A percentile compares a stretch with the other conserved stretches of the same genome.
Evolutionary conservation across 2,888 invertebrate species (phyloP).

Genomic region (Metacarcinus magister): DNA sequence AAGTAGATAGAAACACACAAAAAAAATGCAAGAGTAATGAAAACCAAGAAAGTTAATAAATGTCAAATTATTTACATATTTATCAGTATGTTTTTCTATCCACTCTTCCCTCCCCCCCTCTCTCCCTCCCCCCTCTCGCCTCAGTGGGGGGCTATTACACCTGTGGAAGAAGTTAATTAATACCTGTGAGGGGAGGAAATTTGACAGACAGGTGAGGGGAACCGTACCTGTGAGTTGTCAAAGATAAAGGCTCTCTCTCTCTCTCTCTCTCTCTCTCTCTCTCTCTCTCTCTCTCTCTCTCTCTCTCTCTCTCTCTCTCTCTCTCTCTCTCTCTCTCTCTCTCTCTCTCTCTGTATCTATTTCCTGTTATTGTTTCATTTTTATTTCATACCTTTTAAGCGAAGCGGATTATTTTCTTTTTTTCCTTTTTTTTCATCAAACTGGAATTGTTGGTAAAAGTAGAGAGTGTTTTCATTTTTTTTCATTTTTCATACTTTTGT

Average conservation of each 20-base stretch:
- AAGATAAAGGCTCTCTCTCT: constrained; percentile 15
- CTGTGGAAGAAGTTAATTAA: neutral
- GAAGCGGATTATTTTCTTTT: too few species aligned
- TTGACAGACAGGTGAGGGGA: constrained; percentile 12
- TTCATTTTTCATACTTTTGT: too few species aligned
- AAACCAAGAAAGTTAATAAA: neutral
- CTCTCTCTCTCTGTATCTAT: too few species aligned
- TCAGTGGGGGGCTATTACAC: neutral
- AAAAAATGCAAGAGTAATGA: neutral
- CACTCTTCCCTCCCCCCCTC: neutral
- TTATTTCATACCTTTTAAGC: too few species aligned
- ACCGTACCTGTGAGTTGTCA: neutral
- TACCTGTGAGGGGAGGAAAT: constrained; percentile 26
- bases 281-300: neutral
- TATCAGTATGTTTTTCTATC: neutral
- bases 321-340: neutral
- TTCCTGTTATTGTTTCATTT: too few species aligned
- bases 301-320: neutral
- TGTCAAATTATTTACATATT: neutral
- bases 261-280: constrained; percentile 12
- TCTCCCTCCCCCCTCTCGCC: neutral
- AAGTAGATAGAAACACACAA: neutral
- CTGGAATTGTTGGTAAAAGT: too few species aligned
- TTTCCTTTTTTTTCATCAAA: too few species aligned
- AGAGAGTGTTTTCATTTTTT: too few species aligned